Evolutionary conservation across 2,888 invertebrate genomes (phyloP).

Genomic region (Prenolepis imparis): DNA sequence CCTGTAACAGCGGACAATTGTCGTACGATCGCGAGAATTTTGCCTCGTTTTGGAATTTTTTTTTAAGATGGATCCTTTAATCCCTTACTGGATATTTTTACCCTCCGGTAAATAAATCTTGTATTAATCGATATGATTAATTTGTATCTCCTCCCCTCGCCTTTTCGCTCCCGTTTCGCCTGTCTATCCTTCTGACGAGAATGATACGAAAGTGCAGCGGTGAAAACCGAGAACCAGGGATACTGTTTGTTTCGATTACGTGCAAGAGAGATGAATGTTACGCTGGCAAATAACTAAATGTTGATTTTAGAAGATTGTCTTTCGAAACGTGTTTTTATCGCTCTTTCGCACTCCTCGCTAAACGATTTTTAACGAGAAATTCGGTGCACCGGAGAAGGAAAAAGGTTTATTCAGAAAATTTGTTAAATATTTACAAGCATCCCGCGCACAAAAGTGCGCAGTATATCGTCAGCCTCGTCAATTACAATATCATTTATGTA

Average conservation of each 20-base stretch:
- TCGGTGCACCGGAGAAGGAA: background rate
- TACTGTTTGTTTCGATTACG: conserved; percentile 55
- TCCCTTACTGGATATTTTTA: too few relatives aligned
- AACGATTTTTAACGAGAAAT: conserved; percentile 46
- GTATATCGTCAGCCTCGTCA: background rate
- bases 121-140: background rate
- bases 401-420: conserved; percentile 44
- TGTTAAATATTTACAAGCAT: conserved; percentile 42
- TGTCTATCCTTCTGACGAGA: background rate
- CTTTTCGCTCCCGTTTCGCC: too few relatives aligned
- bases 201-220: background rate
- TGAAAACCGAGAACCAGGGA: conserved; percentile 3
- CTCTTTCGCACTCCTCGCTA: conserved; percentile 38
- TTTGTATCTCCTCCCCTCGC: background rate
- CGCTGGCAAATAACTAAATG: conserved; percentile 50
- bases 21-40: conserved; percentile 17
- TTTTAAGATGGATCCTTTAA: too few relatives aligned
- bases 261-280: conserved; percentile 50
- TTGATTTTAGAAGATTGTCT: conserved; percentile 55
- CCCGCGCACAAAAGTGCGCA: background rate
- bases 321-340: conserved; percentile 45
- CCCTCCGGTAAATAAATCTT: too few relatives aligned
- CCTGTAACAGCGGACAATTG: conserved; percentile 16
- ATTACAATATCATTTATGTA: conserved; percentile 32
- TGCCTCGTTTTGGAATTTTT: background rate